Base-by-base conservation (phyloP, 2,113 vertebrate species). In the Limanda limanda region DNA sequence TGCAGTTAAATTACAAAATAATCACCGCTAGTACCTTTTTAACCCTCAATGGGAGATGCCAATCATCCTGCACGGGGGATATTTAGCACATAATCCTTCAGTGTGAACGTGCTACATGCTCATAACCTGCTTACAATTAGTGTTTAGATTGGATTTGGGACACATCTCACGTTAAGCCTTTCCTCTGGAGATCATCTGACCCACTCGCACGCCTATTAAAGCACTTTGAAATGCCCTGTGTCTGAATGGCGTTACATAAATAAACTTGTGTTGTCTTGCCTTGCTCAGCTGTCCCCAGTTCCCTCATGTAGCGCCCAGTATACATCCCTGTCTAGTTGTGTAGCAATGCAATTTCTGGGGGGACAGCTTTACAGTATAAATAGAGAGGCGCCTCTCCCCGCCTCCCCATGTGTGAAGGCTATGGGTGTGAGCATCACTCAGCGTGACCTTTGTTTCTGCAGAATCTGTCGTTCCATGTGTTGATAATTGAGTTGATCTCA, bases 401-500 rank as follows among this genome's bases (percentile, higher is more conserved):
- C 61, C 5, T 24, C 35, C 1, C 1, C 17, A 13, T 23, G 4
- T 12, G 7, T 54, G 40, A 51, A 64, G 31, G 14, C 52, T 42
- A 37, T 21, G 15, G 57, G 66, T 59, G 66, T 66, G 68, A 54
- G 66, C 62, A 76, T 77, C 74, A 35, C 57, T 75, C 59, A 74
- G n/a, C 0, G 2, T 78, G 83, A 83, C 80, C 80, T 80, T 76
- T 78, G 67, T 21, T 52, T 75, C 40, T 64, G 40, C 40, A 66
- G 54, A 68, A 68, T 68, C 27, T 24, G 0, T 68, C 77, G 48
- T 61, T 47, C 23, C 40, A 54, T 37, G 48, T 79, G 75, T 63
- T 78, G 57, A 73, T 84, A 77, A 88, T 74, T 70, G 58, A 76
- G 68, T 67, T 86, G 40, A 84, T 84, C 78, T 77, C 75, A 78